Base-by-base conservation (phyloP, 2,888 invertebrate species). In the Agrochola macilenta region DNA sequence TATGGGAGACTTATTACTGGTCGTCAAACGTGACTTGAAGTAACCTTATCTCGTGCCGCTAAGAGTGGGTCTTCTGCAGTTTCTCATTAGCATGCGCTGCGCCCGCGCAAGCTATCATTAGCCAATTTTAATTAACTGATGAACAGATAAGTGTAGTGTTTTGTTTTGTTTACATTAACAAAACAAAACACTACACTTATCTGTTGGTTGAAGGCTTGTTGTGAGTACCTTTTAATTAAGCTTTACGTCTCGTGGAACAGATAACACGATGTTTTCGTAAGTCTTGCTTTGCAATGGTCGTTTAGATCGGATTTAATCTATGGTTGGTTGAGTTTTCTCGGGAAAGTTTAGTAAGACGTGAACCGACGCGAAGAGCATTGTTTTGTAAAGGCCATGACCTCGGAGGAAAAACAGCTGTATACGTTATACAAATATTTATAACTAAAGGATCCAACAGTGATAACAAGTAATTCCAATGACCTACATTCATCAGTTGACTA, bases 51-150 rank as follows among this genome's bases (percentile, higher is more conserved):
- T 54, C 35, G 5, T n/a, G 17, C n/a, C 14, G 9, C 54, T 35
- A 69, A 39, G 7, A 81, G 14, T 72, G 49, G n/a, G 5, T 26
- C 63, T 83, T 81, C 65, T 84, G 66, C 20, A 23, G 17, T 52
- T 46, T 35, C 52, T 23, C 12, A 14, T 12, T 46, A 58, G 11
- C n/a, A 35, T 52, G 35, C 23, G 30, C 26, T 35, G 69, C 78
- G 83, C 60, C 30, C n/a, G 84, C 70, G 76, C 85, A 81, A 63
- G 76, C 78, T 76, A 69, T 86, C 88, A 83, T 86, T 84, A 86
- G 74, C 79, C 61, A 80, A 81, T 83, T 83, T 76, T 78, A 86
- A 86, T 89, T 77, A 81, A 81, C 74, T 79, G 87, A 89, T 85
- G 75, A 75, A 60, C 60, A 80, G 86, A 89, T 86, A 86, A 63